These are phyloP conservation scores for Chironomus riparius DNA, from an alignment of 2,888 invertebrate species.

Conservation along the genomic window DNA sequence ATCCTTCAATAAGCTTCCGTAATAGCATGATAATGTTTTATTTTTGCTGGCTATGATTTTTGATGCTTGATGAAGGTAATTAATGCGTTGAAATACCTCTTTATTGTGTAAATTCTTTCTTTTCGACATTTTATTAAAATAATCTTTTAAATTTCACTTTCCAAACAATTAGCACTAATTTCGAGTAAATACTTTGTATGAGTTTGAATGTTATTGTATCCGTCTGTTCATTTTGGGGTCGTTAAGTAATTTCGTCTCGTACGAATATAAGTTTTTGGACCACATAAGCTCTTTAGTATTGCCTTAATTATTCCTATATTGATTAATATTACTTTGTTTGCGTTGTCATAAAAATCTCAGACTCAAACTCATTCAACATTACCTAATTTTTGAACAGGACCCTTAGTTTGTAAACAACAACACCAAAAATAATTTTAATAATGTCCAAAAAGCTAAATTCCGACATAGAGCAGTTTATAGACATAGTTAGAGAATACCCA, in stretches of 20 bases:
- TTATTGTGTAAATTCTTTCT: conserved; percentile 30
- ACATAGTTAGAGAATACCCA: neutral
- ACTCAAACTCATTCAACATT: too few relatives aligned
- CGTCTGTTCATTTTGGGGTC: too few relatives aligned
- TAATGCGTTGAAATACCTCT: conserved; percentile 38
- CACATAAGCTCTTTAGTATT: too few relatives aligned
- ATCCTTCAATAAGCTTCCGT: conserved; percentile 38
- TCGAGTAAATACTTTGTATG: neutral
- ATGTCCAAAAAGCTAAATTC: neutral
- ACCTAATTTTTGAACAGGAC: too few relatives aligned
- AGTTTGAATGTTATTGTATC: too few relatives aligned
- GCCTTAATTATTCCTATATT: too few relatives aligned
- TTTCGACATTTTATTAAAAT: conserved; percentile 6
- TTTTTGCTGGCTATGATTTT: conserved; percentile 37
- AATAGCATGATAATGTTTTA: conserved; percentile 37
- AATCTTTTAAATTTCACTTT: neutral
- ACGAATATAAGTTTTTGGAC: too few relatives aligned
- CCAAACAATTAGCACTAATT: neutral
- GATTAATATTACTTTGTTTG: too few relatives aligned
- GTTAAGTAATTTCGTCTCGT: too few relatives aligned
- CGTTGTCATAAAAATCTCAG: too few relatives aligned
- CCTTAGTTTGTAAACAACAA: too few relatives aligned
- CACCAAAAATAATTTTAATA: too few relatives aligned
- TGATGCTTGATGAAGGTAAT: conserved; percentile 41
- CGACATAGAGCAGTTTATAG: neutral